phyloP scores from a whole-genome alignment of 2,797 vertebrate species.

The Uromys caudimaculatus region DNA sequence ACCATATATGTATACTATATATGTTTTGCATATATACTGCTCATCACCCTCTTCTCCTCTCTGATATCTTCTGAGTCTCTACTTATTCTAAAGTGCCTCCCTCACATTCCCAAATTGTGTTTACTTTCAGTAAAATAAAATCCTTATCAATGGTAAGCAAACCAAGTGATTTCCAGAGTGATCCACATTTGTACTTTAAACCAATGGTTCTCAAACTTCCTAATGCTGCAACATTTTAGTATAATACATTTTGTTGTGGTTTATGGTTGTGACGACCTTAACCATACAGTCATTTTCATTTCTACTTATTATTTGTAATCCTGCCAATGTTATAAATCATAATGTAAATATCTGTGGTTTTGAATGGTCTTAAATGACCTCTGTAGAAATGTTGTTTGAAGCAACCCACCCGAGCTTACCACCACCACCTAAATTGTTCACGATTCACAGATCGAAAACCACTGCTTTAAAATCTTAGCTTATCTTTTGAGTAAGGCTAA shows the following conservation, averaged over 20 bases:
- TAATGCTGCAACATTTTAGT: not conserved
- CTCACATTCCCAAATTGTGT: not conserved
- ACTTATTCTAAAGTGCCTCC: not conserved
- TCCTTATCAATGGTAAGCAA: not conserved
- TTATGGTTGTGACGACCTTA: not conserved
- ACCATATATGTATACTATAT: not conserved
- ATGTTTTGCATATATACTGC: not conserved
- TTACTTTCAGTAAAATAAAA: conserved; percentile 1
- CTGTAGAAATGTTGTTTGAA: too few relatives aligned
- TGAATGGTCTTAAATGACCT: not conserved
- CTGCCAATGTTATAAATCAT: not conserved
- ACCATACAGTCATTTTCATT: not conserved
- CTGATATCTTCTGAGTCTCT: not conserved
- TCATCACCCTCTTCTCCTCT: not conserved
- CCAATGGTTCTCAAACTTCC: not conserved
- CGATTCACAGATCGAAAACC: not conserved
- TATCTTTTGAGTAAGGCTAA: not conserved
- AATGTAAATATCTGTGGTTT: not conserved
- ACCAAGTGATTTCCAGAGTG: not conserved
- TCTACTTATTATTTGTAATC: not conserved
- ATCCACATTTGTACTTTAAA: not conserved
- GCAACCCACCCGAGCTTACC: not conserved
- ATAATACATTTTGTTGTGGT: not conserved
- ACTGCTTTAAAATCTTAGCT: not conserved
- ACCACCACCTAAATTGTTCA: too few relatives aligned